Evolutionary conservation across 2,113 vertebrate species (phyloP), one percentile per base, ranked within the genome.

Genomic region (Megatriorchis doriae): DNA sequence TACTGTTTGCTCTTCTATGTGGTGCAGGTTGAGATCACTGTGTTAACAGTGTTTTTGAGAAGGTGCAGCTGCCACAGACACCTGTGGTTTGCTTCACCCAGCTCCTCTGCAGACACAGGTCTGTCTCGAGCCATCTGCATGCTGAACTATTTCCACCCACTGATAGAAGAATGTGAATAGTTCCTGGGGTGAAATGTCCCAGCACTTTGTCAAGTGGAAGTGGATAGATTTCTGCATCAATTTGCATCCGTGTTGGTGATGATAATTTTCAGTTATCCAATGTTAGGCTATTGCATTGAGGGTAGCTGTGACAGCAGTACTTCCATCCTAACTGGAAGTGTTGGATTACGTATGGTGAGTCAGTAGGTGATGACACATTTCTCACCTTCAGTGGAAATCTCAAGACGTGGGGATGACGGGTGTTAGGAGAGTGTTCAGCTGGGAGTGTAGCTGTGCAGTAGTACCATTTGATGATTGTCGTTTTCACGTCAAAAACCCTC

Each of bases 381-480:
- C 47, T 70, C 6, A 6, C 32, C 1, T 0, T 38, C 32, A 13
- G 65, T 40, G 43, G 52, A n/a, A 9, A 23, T 73, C 31, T 67
- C 13, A 2, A 2, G 22, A 12, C 38, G 73, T 27, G 52, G 19
- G 32, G 40, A 16, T 58, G 56, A 31, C 0, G 12, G 42, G 56
- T 42, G n/a, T 47, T 47, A 17, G 0, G 7, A 11, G 34, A 21
- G 16, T 4, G 16, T 48, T 55, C 16, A 17, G 16, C 40, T 67
- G 59, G 82, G 29, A 66, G 52, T 3, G 8, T 23, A 45, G 43
- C 52, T 4, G 0, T 17, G 50, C 32, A 26, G 27, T 38, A 26
- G 32, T 23, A 15, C 45, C 6, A 1, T 7, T n/a, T 1, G 6
- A 1, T 40, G 38, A 18, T 7, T 40, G 43, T 29, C 1, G 1